Conservation (phyloP, 1,140 invertebrate species). For the Drusus annulatus region DNA sequence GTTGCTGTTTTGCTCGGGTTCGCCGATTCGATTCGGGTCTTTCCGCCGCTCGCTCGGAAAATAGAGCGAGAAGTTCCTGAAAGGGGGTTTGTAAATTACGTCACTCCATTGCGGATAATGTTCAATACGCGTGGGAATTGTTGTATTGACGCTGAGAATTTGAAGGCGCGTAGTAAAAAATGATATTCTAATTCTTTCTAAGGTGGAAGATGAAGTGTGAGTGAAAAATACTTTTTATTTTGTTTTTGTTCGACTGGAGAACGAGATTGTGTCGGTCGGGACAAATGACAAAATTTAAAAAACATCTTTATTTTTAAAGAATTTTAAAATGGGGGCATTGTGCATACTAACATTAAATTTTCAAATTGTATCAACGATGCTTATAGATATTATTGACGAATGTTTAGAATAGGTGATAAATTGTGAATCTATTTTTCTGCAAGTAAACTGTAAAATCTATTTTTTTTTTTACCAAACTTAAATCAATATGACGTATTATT, state of each 20-base stretch:
- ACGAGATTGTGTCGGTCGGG: too few species aligned
- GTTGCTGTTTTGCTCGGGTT: background rate
- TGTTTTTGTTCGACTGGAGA: background rate
- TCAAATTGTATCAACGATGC: too few species aligned
- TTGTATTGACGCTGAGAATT: constrained; percentile 4
- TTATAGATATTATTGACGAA: too few species aligned
- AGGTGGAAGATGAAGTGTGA: background rate
- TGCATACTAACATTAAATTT: too few species aligned
- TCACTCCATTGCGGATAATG: constrained; percentile 39
- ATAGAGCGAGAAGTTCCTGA: background rate
- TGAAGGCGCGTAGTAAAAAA: background rate
- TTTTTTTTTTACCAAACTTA: too few species aligned
- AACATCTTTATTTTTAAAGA: too few species aligned
- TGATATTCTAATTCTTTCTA: background rate
- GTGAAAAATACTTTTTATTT: background rate
- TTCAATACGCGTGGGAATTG: constrained; percentile 18
- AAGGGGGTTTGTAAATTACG: constrained; percentile 11
- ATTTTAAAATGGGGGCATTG: too few species aligned
- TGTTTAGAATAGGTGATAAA: too few species aligned
- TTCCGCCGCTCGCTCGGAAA: background rate
- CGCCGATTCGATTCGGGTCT: background rate
- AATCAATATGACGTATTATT: too few species aligned
- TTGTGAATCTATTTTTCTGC: too few species aligned
- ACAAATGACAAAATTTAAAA: too few species aligned
- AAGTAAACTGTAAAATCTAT: too few species aligned